Conservation (phyloP, 1,140 invertebrate genomes). For the Aphidius ervi region DNA sequence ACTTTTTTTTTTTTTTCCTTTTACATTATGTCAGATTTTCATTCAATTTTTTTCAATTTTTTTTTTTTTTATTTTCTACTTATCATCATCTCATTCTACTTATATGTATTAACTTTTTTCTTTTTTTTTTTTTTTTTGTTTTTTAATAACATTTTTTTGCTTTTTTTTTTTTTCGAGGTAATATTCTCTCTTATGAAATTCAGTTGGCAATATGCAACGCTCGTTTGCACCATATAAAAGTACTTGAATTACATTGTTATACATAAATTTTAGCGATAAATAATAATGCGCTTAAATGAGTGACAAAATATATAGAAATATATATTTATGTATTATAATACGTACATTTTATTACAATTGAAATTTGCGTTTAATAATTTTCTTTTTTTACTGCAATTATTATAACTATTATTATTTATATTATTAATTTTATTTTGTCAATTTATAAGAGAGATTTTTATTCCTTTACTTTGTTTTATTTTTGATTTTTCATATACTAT, state of each 20-base stretch:
- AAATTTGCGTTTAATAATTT: slow-evolving; percentile 38
- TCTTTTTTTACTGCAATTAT: slow-evolving; percentile 18
- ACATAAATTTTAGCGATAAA: slow-evolving; percentile 5
- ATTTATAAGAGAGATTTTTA: background rate
- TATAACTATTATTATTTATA: background rate
- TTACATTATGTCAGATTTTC: no score
- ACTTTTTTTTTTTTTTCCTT: no score
- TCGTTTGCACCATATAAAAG: no score
- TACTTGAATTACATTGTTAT: slow-evolving; percentile 6
- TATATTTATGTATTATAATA: slow-evolving; percentile 16
- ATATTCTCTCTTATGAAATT: slow-evolving; percentile 7
- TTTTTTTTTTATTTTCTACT: background rate
- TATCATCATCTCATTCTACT: background rate
- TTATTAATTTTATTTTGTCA: background rate
- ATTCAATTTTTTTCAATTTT: background rate
- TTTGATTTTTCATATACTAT: background rate
- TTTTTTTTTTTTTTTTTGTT: background rate
- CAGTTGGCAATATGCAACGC: slow-evolving; percentile 2
- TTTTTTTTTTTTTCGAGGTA: slow-evolving; percentile 7
- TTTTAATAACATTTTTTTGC: slow-evolving; percentile 7
- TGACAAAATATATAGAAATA: slow-evolving; percentile 41
- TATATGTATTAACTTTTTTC: background rate
- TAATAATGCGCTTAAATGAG: slow-evolving; percentile 31
- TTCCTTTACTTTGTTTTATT: background rate
- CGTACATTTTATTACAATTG: slow-evolving; percentile 28